These are phyloP conservation scores for Drosophila murphyi DNA, from an alignment of 1,140 invertebrate species.

Conservation along the genomic window DNA sequence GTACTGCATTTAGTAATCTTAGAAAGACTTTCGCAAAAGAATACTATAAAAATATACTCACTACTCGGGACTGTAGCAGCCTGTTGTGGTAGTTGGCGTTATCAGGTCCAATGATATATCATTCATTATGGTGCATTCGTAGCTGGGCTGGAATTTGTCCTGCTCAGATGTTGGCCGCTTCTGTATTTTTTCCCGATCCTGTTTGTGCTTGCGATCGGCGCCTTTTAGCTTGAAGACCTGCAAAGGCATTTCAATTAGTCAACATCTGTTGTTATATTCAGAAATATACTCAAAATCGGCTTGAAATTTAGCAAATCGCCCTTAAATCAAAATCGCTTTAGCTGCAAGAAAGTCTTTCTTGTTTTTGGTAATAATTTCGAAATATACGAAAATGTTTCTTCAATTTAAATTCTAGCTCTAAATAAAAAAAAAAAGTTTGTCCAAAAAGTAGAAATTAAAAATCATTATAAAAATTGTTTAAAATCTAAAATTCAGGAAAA, in stretches of 20 bases:
- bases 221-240: constrained; percentile 95
- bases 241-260: not conserved
- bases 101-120: constrained; percentile 88
- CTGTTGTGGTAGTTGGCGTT: constrained; percentile 55
- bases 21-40: too few relatives aligned
- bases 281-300: too few relatives aligned
- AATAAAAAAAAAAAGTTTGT: too few relatives aligned
- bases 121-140: constrained; percentile 96
- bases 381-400: too few relatives aligned
- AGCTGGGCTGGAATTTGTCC: constrained; percentile 97
- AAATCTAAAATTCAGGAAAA: too few relatives aligned
- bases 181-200: constrained; percentile 97
- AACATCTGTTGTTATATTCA: not conserved
- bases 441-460: too few relatives aligned
- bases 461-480: too few relatives aligned
- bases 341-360: too few relatives aligned
- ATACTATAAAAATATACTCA: constrained; percentile 50
- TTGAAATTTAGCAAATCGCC: not conserved
- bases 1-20: too few relatives aligned
- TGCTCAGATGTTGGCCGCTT: constrained; percentile 93
- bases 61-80: constrained; percentile 84
- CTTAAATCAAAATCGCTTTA: not conserved
- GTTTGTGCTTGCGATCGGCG: constrained; percentile 98
- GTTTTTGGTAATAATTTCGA: too few relatives aligned
- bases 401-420: too few relatives aligned